Evolutionary conservation across 1,140 invertebrate species (phyloP).

Genomic region (Pararge aegeria): DNA sequence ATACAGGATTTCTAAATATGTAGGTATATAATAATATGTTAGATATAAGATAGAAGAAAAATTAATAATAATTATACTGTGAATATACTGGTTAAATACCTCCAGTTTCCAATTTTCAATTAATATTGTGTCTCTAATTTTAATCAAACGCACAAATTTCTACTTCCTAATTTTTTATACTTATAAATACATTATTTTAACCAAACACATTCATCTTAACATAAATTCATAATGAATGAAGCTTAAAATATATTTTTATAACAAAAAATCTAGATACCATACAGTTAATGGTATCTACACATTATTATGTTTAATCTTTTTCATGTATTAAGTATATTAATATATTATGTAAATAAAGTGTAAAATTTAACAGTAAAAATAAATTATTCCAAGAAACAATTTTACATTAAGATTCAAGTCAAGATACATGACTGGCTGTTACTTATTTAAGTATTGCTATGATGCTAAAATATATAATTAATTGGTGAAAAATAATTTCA

Average conservation of each 20-base stretch:
- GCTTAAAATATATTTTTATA: slow-evolving; percentile 2
- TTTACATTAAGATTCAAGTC: too few relatives aligned
- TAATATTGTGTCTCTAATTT: slow-evolving; percentile 13
- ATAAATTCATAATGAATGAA: slow-evolving; percentile 23
- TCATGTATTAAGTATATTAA: too few relatives aligned
- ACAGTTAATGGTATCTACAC: too few relatives aligned
- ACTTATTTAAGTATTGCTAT: too few relatives aligned
- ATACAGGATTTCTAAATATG: neutral
- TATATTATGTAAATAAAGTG: too few relatives aligned
- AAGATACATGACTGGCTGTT: too few relatives aligned
- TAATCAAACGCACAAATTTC: slow-evolving; percentile 23
- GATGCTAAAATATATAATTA: too few relatives aligned
- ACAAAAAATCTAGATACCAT: too few relatives aligned
- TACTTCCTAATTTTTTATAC: slow-evolving; percentile 23
- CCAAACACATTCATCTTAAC: slow-evolving; percentile 17
- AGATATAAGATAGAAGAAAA: neutral
- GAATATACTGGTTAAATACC: neutral
- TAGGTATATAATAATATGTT: neutral
- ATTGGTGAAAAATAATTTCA: too few relatives aligned
- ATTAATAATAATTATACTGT: neutral
- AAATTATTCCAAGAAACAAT: too few relatives aligned
- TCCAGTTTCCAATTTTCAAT: neutral
- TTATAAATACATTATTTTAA: slow-evolving; percentile 25
- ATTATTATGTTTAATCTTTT: too few relatives aligned
- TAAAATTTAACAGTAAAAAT: too few relatives aligned